phyloP scores from a whole-genome alignment of 92 coral and sea anemone genomes.

The Siderastrea siderea region DNA sequence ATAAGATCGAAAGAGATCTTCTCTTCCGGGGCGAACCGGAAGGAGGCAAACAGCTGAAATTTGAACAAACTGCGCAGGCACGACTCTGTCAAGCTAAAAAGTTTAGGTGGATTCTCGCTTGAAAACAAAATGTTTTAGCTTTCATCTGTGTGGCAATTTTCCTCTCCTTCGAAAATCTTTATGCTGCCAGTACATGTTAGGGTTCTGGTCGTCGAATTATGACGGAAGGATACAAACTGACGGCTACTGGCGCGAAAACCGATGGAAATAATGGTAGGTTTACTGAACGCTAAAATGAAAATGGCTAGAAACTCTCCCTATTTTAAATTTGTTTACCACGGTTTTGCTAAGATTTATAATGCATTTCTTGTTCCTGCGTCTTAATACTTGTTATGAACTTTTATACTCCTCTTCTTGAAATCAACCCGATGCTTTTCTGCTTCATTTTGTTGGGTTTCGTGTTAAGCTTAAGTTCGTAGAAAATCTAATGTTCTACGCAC shows the following conservation, averaged over 20 bases:
- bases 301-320: constrained; percentile 21
- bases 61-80: constrained; percentile 36
- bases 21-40: constrained; percentile 29
- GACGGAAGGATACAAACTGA: constrained; percentile 92
- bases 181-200: constrained; percentile 14
- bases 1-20: constrained; percentile 28
- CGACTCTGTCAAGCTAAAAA: constrained; percentile 39
- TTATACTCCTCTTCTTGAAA: constrained; percentile 9
- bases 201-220: constrained; percentile 47
- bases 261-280: constrained; percentile 81
- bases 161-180: constrained; percentile 24
- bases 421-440: not conserved
- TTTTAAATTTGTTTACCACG: constrained; percentile 1
- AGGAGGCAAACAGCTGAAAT: constrained; percentile 44
- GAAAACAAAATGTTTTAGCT: constrained; percentile 12
- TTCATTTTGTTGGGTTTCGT: constrained; percentile 18
- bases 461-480: not conserved
- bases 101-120: constrained; percentile 41
- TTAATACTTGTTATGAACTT: not conserved
- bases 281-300: not conserved
- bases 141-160: constrained; percentile 16
- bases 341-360: not conserved
- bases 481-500: constrained; percentile 1
- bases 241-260: constrained; percentile 67
- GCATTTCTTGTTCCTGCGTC: not conserved